A percentile compares a stretch with the other conserved stretches of the same genome.
Evolutionary conservation across 2,888 invertebrate species (phyloP).

Genomic region (Ectobius pallidus): DNA sequence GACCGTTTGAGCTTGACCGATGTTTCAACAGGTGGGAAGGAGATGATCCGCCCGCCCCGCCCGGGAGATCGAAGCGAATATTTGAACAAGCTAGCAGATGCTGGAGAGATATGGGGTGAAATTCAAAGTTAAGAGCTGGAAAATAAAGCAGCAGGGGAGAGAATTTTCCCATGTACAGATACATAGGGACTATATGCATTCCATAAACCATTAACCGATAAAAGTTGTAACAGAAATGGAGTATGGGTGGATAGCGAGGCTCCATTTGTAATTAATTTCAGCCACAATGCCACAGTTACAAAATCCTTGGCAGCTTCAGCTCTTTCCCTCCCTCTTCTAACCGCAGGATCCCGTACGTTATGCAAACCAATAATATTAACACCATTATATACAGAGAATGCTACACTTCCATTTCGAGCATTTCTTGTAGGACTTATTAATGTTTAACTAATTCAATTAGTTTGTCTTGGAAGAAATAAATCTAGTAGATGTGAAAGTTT

Average conservation of each 20-base stretch:
- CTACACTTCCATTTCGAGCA: no score
- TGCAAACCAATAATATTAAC: neutral
- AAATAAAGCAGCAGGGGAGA: neutral
- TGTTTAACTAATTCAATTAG: no score
- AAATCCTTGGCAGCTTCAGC: neutral
- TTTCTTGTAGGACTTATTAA: no score
- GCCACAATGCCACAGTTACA: neutral
- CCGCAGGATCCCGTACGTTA: neutral
- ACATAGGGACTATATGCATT: no score
- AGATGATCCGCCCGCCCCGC: neutral
- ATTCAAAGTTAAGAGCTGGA: conserved; percentile 1
- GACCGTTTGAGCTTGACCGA: conserved; percentile 7
- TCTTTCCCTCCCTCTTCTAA: neutral
- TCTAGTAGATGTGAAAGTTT: no score
- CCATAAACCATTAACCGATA: conserved; percentile 5
- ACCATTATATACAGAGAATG: no score
- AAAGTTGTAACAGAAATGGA: neutral
- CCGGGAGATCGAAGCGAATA: conserved; percentile 16
- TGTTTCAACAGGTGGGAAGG: conserved; percentile 7
- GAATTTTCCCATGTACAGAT: no score
- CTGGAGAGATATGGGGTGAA: neutral
- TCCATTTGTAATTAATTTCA: conserved; percentile 12
- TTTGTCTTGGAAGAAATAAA: no score
- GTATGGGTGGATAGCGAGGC: neutral
- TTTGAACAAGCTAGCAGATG: conserved; percentile 19